Evolutionary conservation across 2,888 invertebrate genomes (phyloP).

Genomic region (Chrysodeixis includens): DNA sequence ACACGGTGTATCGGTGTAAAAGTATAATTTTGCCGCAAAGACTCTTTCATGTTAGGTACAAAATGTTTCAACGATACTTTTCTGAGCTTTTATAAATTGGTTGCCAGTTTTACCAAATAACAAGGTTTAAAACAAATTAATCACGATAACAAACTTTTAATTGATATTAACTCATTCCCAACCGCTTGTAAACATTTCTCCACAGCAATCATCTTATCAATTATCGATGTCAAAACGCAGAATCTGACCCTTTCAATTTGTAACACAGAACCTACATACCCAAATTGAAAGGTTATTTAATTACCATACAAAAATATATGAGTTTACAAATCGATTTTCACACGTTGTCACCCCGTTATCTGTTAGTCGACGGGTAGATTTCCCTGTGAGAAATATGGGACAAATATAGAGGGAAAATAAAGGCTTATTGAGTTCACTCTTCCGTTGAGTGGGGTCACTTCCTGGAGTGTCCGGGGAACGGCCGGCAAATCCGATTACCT

Average conservation of each 20-base stretch:
- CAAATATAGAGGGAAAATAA: constrained; percentile 67
- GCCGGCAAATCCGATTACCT: constrained; percentile 79
- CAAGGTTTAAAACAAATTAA: neutral
- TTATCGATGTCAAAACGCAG: constrained; percentile 30
- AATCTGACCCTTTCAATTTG: constrained; percentile 38
- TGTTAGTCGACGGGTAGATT: constrained; percentile 36
- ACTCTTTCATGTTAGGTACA: constrained; percentile 10
- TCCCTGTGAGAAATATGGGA: constrained; percentile 54
- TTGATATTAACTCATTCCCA: constrained; percentile 24
- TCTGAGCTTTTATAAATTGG: neutral
- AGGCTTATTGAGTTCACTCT: constrained; percentile 77
- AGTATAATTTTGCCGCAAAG: constrained; percentile 24
- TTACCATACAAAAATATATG: constrained; percentile 25
- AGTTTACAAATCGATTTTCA: constrained; percentile 33
- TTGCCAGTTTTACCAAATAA: neutral
- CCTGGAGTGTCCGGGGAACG: constrained; percentile 75
- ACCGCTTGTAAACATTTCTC: constrained; percentile 20
- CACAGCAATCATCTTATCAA: constrained; percentile 30
- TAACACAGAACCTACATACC: constrained; percentile 41
- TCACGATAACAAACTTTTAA: constrained; percentile 11
- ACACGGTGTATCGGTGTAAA: constrained; percentile 35
- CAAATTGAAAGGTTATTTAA: constrained; percentile 45
- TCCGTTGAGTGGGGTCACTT: constrained; percentile 81
- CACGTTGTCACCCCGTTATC: constrained; percentile 29
- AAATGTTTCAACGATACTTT: neutral